Percentiles rank a stretch among this genome's conserved stretches.
These are phyloP conservation scores for Phataginus tricuspis DNA, from an alignment of 2,797 vertebrate species.

Conservation along the genomic window DNA sequence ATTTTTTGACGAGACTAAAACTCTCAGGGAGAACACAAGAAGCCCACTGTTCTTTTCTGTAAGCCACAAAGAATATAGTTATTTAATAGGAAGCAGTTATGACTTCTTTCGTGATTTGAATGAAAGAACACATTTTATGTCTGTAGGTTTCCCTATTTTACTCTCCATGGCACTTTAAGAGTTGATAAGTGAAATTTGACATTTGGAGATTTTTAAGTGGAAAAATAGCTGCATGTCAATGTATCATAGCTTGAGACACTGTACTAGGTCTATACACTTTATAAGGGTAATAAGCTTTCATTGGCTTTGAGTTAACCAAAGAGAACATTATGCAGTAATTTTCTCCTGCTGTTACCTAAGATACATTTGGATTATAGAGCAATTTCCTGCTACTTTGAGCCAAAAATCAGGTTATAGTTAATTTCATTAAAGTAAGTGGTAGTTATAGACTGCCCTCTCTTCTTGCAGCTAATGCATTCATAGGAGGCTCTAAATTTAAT, in stretches of 20 bases:
- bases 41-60: conserved; percentile 22
- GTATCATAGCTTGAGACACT: not conserved
- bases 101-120: conserved; percentile 46
- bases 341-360: conserved; percentile 64
- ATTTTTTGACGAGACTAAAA: not conserved
- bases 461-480: conserved; percentile 39
- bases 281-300: conserved; percentile 58
- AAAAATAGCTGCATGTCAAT: conserved; percentile 29
- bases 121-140: conserved; percentile 58
- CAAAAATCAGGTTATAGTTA: conserved; percentile 72
- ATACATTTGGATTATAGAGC: conserved; percentile 71
- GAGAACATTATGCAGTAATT: conserved; percentile 65
- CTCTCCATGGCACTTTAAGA: not conserved
- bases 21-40: not conserved
- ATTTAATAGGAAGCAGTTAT: conserved; percentile 53
- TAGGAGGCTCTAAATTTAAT: conserved; percentile 63
- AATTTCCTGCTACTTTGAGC: conserved; percentile 70
- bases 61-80: conserved; percentile 28
- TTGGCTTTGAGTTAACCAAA: conserved; percentile 64
- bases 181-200: conserved; percentile 33
- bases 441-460: conserved; percentile 59
- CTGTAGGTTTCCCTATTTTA: conserved; percentile 44
- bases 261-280: not conserved
- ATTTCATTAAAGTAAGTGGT: conserved; percentile 77
- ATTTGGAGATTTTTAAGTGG: conserved; percentile 58